These are phyloP conservation scores for Diarsia rubi DNA, from an alignment of 2,888 invertebrate genomes.

Conservation along the genomic window DNA sequence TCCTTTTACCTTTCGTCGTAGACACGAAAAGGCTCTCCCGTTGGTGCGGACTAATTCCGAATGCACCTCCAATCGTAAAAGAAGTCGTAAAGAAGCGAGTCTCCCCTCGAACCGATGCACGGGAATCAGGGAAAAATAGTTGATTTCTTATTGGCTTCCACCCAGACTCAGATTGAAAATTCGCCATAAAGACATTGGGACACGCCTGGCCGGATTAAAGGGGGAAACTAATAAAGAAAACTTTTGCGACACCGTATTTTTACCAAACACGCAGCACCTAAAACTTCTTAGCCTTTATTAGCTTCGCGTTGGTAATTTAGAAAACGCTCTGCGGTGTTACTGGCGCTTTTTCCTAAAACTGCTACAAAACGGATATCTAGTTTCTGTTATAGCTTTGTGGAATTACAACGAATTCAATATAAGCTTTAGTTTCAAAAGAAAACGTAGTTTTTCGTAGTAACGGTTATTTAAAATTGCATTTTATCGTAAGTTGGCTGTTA, in stretches of 20 bases:
- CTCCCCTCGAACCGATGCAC: conserved; percentile 88
- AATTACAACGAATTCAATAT: conserved; percentile 70
- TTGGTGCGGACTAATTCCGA: conserved; percentile 88
- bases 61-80: conserved; percentile 91
- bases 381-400: conserved; percentile 73
- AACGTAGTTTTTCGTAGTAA: conserved; percentile 43
- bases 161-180: conserved; percentile 90
- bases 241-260: conserved; percentile 91
- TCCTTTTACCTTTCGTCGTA: conserved; percentile 88
- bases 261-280: conserved; percentile 87
- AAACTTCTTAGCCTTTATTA: conserved; percentile 88
- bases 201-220: conserved; percentile 90
- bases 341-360: conserved; percentile 75
- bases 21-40: conserved; percentile 89
- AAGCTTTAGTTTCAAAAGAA: conserved; percentile 58
- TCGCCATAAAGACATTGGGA: conserved; percentile 91
- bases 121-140: conserved; percentile 89
- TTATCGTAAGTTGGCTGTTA: conserved; percentile 69
- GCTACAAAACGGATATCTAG: conserved; percentile 76
- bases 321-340: conserved; percentile 79
- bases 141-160: conserved; percentile 91
- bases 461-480: conserved; percentile 63
- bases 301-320: conserved; percentile 83
- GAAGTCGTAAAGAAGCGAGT: conserved; percentile 90
- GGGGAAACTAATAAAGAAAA: conserved; percentile 91